phyloP scores from a whole-genome alignment of 2,797 vertebrate genomes.

The Sus cebifrons region DNA sequence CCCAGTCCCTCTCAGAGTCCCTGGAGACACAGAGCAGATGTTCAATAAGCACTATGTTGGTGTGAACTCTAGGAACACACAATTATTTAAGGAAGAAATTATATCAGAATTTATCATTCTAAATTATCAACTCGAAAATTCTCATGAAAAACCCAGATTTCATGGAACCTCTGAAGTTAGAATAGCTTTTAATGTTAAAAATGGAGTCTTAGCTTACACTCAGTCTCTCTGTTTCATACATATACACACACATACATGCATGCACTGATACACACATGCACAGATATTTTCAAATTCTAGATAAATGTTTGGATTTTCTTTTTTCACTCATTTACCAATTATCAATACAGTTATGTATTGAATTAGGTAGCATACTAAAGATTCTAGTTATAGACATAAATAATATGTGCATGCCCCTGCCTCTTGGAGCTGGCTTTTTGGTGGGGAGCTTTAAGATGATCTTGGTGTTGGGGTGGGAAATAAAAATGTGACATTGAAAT shows the following conservation, averaged over 20 bases:
- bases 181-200: slow-evolving; percentile 36
- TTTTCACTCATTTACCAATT: background rate
- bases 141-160: background rate
- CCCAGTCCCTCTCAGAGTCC: background rate
- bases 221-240: background rate
- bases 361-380: background rate
- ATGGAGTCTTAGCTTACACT: background rate
- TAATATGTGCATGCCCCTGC: background rate
- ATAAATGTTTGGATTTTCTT: slow-evolving; percentile 2
- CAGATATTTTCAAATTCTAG: background rate
- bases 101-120: background rate
- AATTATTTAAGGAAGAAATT: background rate
- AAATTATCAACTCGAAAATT: background rate
- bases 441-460: background rate
- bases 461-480: background rate
- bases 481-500: background rate
- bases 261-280: too few species aligned
- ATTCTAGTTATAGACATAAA: background rate
- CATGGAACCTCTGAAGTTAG: background rate
- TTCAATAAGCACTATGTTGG: background rate
- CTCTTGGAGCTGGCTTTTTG: background rate
- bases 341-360: background rate
- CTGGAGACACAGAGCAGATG: background rate
- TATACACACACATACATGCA: too few species aligned
- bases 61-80: slow-evolving; percentile 9